Evolutionary conservation across 2,888 invertebrate species (phyloP).

Genomic region (Linyphia triangularis): DNA sequence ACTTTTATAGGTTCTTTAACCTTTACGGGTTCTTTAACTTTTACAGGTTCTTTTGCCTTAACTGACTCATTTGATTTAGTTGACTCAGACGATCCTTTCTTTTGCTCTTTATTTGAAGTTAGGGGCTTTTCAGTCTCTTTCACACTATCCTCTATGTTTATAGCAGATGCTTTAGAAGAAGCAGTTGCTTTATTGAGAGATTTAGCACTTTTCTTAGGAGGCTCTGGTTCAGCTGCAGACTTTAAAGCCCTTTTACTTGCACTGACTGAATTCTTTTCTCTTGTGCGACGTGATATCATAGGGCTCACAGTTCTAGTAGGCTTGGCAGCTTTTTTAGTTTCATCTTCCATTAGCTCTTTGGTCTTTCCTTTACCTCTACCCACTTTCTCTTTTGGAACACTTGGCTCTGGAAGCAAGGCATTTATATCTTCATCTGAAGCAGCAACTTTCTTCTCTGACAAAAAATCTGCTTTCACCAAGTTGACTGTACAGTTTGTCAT

Average conservation of each 20-base stretch:
- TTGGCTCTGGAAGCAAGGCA: not conserved
- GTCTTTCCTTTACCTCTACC: conserved; percentile 6
- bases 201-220: conserved; percentile 2
- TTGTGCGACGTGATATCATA: conserved; percentile 61
- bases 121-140: not conserved
- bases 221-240: not conserved
- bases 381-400: conserved; percentile 24
- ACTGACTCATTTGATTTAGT: not conserved
- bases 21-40: not conserved
- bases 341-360: conserved; percentile 13
- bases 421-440: not conserved
- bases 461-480: conserved; percentile 29
- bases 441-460: not conserved
- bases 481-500: conserved; percentile 36
- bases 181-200: not conserved
- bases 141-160: not conserved
- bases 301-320: conserved; percentile 20
- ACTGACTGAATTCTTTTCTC: conserved; percentile 51
- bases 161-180: not conserved
- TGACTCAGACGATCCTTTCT: not conserved
- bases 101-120: not conserved
- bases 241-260: conserved; percentile 9
- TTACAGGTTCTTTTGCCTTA: not conserved
- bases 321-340: conserved; percentile 16
- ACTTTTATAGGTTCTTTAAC: not conserved